Evolutionary conservation across 2,888 invertebrate genomes (phyloP).

Genomic region (Norana najaformis): DNA sequence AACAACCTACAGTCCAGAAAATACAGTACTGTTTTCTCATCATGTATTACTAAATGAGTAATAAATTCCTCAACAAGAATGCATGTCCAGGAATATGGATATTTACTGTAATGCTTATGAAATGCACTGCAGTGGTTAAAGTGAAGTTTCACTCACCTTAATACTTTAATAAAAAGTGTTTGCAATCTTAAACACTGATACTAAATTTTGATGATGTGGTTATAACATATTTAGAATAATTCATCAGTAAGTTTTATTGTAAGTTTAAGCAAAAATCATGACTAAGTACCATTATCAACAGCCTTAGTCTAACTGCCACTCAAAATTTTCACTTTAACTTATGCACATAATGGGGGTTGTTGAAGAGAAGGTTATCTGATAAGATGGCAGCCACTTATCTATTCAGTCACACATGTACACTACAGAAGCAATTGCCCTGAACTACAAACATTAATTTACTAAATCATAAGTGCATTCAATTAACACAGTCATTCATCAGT

Average conservation of each 20-base stretch:
- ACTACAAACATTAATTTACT: background rate
- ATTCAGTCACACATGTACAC: background rate
- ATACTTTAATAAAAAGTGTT: background rate
- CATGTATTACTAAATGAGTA: background rate
- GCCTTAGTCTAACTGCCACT: background rate
- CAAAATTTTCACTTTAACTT: no score
- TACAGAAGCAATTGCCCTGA: background rate
- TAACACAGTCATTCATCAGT: background rate
- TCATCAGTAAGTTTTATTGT: background rate
- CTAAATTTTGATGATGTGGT: background rate
- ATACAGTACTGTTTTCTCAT: no score
- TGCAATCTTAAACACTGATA: background rate
- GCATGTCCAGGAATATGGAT: no score
- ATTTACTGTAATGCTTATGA: no score
- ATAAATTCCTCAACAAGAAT: background rate
- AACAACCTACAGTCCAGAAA: no score
- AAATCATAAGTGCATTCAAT: background rate
- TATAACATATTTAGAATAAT: background rate
- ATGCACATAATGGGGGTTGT: background rate
- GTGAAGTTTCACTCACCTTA: background rate
- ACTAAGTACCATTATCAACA: background rate
- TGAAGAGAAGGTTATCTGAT: background rate
- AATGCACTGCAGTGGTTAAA: background rate
- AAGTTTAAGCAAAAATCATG: background rate
- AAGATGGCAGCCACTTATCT: background rate